Percentiles rank a stretch among this genome's conserved stretches.
phyloP scores from a whole-genome alignment of 2,113 vertebrate species.

The Malurus elegans region DNA sequence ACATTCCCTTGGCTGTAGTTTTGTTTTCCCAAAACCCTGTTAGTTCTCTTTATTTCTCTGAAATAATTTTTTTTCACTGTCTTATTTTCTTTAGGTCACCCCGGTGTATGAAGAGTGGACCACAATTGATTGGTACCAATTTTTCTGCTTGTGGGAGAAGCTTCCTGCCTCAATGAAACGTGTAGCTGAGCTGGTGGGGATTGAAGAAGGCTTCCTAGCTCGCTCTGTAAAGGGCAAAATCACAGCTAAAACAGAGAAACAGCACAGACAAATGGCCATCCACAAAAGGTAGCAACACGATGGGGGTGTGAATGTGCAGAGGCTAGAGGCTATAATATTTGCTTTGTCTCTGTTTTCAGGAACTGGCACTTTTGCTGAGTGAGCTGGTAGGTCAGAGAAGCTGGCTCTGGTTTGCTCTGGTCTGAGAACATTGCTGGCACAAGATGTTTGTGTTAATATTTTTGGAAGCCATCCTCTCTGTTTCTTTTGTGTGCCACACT shows the following conservation, averaged over 20 bases:
- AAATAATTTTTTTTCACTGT: neutral
- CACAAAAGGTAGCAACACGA: conserved; percentile 85
- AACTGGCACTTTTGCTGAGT: neutral
- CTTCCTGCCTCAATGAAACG: conserved; percentile 91
- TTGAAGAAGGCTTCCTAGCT: conserved; percentile 93
- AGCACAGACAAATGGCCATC: conserved; percentile 91
- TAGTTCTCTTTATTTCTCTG: neutral
- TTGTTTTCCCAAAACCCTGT: neutral
- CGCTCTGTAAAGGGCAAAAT: conserved; percentile 90
- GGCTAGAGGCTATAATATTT: neutral
- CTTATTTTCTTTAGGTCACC: conserved; percentile 80
- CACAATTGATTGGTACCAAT: conserved; percentile 95
- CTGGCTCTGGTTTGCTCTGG: neutral
- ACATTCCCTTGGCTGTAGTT: neutral
- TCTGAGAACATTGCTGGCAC: neutral
- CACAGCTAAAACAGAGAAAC: conserved; percentile 89
- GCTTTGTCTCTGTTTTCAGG: neutral
- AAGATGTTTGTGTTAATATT: neutral
- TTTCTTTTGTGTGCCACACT: neutral
- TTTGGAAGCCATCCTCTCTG: neutral
- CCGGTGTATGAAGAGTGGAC: conserved; percentile 95
- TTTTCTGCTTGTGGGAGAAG: conserved; percentile 95
- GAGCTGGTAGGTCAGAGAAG: neutral
- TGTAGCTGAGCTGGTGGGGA: conserved; percentile 93
- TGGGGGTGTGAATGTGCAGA: neutral